Base-by-base conservation (phyloP, 1,140 invertebrate species). In the Hycleus cichorii region DNA sequence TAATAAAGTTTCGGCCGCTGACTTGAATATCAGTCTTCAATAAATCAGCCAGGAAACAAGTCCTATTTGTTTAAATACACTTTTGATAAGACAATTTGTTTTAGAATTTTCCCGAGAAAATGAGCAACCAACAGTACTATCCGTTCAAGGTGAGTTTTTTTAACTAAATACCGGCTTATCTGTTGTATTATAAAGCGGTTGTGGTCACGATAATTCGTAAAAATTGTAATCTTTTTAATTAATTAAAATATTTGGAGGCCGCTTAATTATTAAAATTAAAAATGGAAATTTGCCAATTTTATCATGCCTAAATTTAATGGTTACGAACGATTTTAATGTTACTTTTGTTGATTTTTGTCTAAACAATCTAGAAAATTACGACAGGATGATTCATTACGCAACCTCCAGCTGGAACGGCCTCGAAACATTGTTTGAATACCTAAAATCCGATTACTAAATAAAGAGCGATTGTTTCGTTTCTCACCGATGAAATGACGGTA, bases 121-220 rank as follows among this genome's bases (percentile, higher is more conserved):
- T 71, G 69, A 69, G 64, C 52, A 68, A 67, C 62, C 70, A 72
- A 52, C 70, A 72, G 61, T 72, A 72, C 64, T 72, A 70, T 45
- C 70, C 70, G 60, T 72, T 72, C 69, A 72, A 72, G 64, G 70
- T 72, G 58, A 70, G 70, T 63, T 12, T 11, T 45, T 51, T 24
- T 38, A n/a, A n/a, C 42, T 60, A 52, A 32, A 40, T 50, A 51
- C 8, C 12, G 9, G 39, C 12, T 43, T 32, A 43, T 46, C 27
- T 4, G 9, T 4, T 42, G 3, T 42, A 11, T 42, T n/a, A 10
- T 42, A 42, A n/a, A 42, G 10, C 32, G 32, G 32, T 8, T 42
- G 9, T 9, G 9, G 9, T n/a, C 40, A 10, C 9, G 40, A 42
- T 42, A 42, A 11, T 10, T n/a, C 40, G 11, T 42, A 42, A 42